Percentiles rank a stretch among this genome's conserved stretches.
These are phyloP conservation scores for Dermolepida albohirtum DNA, from an alignment of 2,888 invertebrate species.

Conservation along the genomic window DNA sequence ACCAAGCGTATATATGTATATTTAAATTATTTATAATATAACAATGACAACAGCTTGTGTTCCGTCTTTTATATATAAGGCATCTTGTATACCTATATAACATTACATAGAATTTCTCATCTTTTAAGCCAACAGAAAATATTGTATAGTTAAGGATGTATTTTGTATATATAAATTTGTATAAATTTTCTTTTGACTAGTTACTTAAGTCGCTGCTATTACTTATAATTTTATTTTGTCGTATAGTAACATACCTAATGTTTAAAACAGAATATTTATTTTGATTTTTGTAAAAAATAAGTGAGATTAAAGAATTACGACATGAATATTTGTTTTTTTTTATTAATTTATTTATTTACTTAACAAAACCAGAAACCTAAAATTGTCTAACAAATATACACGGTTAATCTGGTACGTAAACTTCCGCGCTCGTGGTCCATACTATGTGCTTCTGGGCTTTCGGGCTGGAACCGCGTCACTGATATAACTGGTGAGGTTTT, in stretches of 20 bases:
- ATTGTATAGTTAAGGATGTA: slow-evolving; percentile 8
- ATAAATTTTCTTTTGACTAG: slow-evolving; percentile 2
- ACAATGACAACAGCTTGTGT: slow-evolving; percentile 11
- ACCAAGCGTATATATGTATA: not conserved
- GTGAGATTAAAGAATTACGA: slow-evolving; percentile 10
- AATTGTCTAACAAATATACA: too few relatives aligned
- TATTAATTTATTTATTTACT: too few relatives aligned
- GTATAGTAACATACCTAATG: slow-evolving; percentile 5
- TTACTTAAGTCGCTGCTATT: slow-evolving; percentile 6
- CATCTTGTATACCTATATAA: not conserved
- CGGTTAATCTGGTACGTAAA: too few relatives aligned
- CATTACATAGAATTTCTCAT: not conserved
- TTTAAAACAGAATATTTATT: slow-evolving; percentile 28
- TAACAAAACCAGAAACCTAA: too few relatives aligned
- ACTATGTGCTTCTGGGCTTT: too few relatives aligned
- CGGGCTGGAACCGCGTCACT: too few relatives aligned
- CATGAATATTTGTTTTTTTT: not conserved
- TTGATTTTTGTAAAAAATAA: slow-evolving; percentile 14
- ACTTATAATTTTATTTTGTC: slow-evolving; percentile 3
- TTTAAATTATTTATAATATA: slow-evolving; percentile 8
- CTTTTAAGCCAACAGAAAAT: slow-evolving; percentile 3
- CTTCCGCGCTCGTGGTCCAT: too few relatives aligned
- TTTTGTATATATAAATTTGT: slow-evolving; percentile 11
- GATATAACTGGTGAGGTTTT: too few relatives aligned
- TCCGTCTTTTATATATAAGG: slow-evolving; percentile 4